A percentile compares a stretch with the other conserved stretches of the same genome.
Evolutionary conservation across 2,888 invertebrate species (phyloP).

Genomic region (Seira ritae): DNA sequence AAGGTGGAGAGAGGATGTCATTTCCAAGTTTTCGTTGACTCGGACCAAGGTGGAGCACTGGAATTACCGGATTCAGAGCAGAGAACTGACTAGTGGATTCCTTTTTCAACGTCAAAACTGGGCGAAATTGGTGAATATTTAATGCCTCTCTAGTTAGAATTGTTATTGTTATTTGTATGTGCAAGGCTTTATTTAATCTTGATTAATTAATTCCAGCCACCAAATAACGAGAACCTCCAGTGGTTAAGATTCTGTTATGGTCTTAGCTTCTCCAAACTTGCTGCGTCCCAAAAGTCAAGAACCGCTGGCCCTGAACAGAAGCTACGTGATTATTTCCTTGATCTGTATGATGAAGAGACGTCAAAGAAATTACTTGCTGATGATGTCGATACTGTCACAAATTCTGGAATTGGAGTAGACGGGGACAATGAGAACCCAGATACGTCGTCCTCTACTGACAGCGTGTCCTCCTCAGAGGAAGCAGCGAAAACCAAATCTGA

Average conservation of each 20-base stretch:
- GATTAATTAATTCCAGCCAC: slow-evolving; percentile 35
- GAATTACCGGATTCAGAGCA: slow-evolving; percentile 22
- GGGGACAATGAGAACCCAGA: not conserved
- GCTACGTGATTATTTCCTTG: slow-evolving; percentile 28
- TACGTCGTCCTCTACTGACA: not conserved
- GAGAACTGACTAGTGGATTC: not conserved
- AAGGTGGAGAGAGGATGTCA: slow-evolving; percentile 39
- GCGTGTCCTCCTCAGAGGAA: no score
- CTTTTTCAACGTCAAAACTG: no score
- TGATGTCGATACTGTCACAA: not conserved
- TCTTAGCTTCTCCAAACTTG: slow-evolving; percentile 15
- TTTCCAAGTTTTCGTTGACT: slow-evolving; percentile 35
- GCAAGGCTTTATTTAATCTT: no score
- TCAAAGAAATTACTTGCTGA: slow-evolving; percentile 16
- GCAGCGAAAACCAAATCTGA: not conserved
- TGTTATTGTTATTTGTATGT: slow-evolving; percentile 7
- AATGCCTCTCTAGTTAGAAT: not conserved
- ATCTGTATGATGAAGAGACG: slow-evolving; percentile 35
- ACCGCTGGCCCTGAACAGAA: slow-evolving; percentile 34
- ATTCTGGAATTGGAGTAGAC: not conserved
- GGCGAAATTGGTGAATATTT: slow-evolving; percentile 18
- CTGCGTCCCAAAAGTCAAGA: not conserved
- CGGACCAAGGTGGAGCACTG: slow-evolving; percentile 41
- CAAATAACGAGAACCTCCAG: slow-evolving; percentile 6
- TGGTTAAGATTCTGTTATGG: slow-evolving; percentile 63